Evolutionary conservation across 2,888 invertebrate species (phyloP), one percentile per base, ranked within the genome.

Genomic region (Escarpia spicata): DNA sequence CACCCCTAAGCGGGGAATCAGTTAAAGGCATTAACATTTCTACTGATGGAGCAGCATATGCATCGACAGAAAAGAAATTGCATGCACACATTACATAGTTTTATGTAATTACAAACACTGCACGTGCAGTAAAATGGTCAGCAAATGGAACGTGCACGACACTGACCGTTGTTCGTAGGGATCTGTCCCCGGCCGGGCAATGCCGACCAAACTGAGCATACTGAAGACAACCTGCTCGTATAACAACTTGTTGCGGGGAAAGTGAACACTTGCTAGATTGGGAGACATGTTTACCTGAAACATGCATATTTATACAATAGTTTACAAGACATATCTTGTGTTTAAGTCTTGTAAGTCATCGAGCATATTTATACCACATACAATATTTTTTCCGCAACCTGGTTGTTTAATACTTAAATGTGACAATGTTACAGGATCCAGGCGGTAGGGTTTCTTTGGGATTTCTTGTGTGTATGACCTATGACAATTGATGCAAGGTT

Each of bases 181-280:
- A 31, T 90, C n/a, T 2, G 92, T 94, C 58, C n/a, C 93, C 58
- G 60, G 90, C 90, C 8, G 93, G 0, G 96, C 95, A 19, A 99
- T 96, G 0, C 99, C 99, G 10, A 98, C 97, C 89, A 99, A 96
- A 44, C 98, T 97, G 92, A 99, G 97, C 52, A 98, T 96, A 96
- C 98, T 98, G 96, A 98, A 98, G 19, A 99, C 95, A 0, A 99
- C 98, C 97, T 99, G 99, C 95, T 99, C 98, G 95, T 99, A 99
- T 0, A 99, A 96, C 52, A 98, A 96, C 90, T 95, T 95, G 96
- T 99, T 99, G 0, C 98, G 98, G n/a, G 98, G 98, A 96, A 98
- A 99, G 96, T 99, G 99, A 0, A 98, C 98, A 0, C 99, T 98
- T 0, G 98, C 98, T 93, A 99, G 97, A 97, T 99, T 99, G 0